A percentile compares a stretch with the other conserved stretches of the same genome.
Conservation (phyloP, 2,797 vertebrate genomes). For the Borostomias antarcticus region DNA sequence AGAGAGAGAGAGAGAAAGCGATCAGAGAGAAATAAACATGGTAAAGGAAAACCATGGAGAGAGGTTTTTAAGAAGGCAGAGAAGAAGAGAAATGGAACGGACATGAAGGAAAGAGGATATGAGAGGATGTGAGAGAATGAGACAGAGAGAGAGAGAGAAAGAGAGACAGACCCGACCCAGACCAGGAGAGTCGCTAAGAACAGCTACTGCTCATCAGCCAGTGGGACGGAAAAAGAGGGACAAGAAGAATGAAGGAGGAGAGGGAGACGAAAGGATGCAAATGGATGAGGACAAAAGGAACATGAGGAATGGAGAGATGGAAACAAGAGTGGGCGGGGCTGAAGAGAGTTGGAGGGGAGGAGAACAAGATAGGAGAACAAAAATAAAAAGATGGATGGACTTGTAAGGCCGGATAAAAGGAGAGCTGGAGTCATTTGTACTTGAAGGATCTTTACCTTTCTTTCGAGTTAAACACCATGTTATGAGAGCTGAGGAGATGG, state of each 20-base stretch:
- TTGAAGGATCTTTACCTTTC: background rate
- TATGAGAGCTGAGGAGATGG: constrained; percentile 15
- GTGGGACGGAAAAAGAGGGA: background rate
- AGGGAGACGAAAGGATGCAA: background rate
- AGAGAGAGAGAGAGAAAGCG: too few species aligned
- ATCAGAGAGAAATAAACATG: too few species aligned
- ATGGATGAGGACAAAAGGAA: background rate
- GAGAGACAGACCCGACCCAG: too few species aligned
- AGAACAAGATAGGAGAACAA: constrained; percentile 32
- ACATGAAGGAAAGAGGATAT: too few species aligned
- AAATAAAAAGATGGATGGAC: background rate
- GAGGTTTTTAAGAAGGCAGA: too few species aligned
- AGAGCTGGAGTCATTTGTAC: background rate
- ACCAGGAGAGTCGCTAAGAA: too few species aligned
- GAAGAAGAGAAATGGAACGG: too few species aligned
- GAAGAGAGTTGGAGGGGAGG: constrained; percentile 28
- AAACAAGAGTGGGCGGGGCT: background rate
- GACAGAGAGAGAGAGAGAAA: background rate
- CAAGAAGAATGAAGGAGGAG: background rate
- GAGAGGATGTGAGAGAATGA: too few species aligned
- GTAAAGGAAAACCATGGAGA: too few species aligned
- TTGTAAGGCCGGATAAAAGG: background rate
- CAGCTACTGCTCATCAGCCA: background rate
- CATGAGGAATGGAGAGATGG: background rate
- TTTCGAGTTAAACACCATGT: constrained; percentile 27